Evolutionary conservation across 2,113 vertebrate species (phyloP).

Genomic region (Meles meles): DNA sequence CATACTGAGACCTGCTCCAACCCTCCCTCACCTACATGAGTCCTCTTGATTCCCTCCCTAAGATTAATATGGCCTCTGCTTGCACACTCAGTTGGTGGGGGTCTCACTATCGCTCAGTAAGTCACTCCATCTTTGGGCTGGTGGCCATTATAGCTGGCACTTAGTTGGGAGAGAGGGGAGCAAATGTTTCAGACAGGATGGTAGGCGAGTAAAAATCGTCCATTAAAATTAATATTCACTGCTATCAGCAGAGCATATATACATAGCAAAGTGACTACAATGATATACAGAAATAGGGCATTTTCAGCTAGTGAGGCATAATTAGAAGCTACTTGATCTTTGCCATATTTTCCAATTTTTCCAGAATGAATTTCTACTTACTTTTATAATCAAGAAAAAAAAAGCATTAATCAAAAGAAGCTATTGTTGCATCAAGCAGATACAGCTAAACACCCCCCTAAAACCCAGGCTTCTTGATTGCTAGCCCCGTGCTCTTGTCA

Average conservation of each 20-base stretch:
- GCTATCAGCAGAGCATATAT: rapidly evolving
- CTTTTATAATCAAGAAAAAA: neutral
- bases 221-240: rapidly evolving
- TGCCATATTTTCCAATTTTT: neutral
- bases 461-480: neutral
- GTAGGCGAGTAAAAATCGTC: neutral
- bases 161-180: neutral
- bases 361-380: neutral
- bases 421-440: neutral
- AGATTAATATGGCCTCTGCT: rapidly evolving
- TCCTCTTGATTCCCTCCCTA: rapidly evolving
- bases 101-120: rapidly evolving
- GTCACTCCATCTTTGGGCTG: neutral
- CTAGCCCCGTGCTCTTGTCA: neutral
- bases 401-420: neutral
- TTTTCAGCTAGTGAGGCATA: neutral
- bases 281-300: rapidly evolving
- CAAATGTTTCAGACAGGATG: neutral
- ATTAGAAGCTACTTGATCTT: neutral
- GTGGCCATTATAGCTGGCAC: rapidly evolving
- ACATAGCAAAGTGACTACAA: rapidly evolving
- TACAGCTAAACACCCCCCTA: neutral
- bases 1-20: rapidly evolving
- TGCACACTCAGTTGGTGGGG: rapidly evolving
- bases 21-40: rapidly evolving